These are phyloP conservation scores for Parelbella ahira DNA, from an alignment of 2,888 invertebrate genomes.

Conservation along the genomic window DNA sequence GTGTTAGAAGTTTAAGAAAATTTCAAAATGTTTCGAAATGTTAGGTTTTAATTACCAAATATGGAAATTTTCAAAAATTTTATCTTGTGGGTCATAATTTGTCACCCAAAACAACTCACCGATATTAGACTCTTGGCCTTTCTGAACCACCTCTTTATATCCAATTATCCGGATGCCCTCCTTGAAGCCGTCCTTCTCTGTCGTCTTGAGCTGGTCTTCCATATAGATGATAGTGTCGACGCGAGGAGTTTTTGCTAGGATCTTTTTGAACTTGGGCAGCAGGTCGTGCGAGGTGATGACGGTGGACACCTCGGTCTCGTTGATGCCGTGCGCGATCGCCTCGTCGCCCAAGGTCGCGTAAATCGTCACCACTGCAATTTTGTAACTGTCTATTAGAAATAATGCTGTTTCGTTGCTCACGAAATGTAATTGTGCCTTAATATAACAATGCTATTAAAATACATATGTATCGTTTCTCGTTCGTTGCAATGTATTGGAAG, in stretches of 20 bases:
- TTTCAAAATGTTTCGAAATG: too few species aligned
- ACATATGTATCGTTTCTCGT: too few species aligned
- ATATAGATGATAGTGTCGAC: constrained; percentile 91
- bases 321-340: constrained; percentile 97
- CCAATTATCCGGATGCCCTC: constrained; percentile 86
- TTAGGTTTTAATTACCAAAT: too few species aligned
- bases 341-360: constrained; percentile 98
- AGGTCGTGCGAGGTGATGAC: constrained; percentile 96
- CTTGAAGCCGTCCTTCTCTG: constrained; percentile 86
- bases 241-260: constrained; percentile 85
- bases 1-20: too few species aligned
- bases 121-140: constrained; percentile 56
- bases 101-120: constrained; percentile 48
- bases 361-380: constrained; percentile 91
- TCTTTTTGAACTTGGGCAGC: constrained; percentile 92
- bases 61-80: too few species aligned
- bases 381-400: too few species aligned
- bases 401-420: too few species aligned
- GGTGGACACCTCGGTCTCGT: constrained; percentile 96
- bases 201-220: constrained; percentile 91
- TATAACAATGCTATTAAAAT: too few species aligned
- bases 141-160: constrained; percentile 82
- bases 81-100: too few species aligned
- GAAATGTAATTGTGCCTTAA: too few species aligned
- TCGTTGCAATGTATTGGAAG: too few species aligned